Conservation (phyloP, 2,888 invertebrate genomes). For the Pycnomerus fuliginosus region DNA sequence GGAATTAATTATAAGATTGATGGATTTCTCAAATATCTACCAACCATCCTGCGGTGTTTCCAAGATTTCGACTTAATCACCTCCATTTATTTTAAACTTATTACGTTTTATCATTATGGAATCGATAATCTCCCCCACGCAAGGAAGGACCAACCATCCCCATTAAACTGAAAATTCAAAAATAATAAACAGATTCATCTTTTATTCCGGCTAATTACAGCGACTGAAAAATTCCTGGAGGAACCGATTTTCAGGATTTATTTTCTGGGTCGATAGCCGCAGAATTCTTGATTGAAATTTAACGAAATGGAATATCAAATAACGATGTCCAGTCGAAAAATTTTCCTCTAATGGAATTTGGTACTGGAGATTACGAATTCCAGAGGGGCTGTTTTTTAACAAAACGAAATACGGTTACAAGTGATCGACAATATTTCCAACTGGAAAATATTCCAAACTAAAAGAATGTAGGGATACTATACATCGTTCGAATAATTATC, state of each 20-base stretch:
- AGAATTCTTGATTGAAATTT: slow-evolving; percentile 39
- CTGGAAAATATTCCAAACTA: slow-evolving; percentile 1
- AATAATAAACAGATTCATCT: slow-evolving; percentile 12
- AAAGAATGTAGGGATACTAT: neutral
- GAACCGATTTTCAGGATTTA: slow-evolving; percentile 8
- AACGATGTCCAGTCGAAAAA: slow-evolving; percentile 41
- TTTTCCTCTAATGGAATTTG: slow-evolving; percentile 45
- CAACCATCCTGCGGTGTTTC: slow-evolving; percentile 36
- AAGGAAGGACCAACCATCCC: slow-evolving; percentile 5
- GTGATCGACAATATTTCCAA: slow-evolving; percentile 15
- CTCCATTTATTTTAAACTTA: slow-evolving; percentile 24
- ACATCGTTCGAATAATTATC: neutral
- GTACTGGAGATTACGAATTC: slow-evolving; percentile 47
- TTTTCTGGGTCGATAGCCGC: slow-evolving; percentile 19
- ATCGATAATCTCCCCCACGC: slow-evolving; percentile 17
- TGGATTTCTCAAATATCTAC: slow-evolving; percentile 48
- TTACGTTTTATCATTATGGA: slow-evolving; percentile 21
- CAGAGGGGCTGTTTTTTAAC: slow-evolving; percentile 37
- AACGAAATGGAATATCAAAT: slow-evolving; percentile 42
- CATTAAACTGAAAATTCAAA: slow-evolving; percentile 5
- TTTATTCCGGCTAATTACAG: slow-evolving; percentile 16
- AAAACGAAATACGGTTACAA: slow-evolving; percentile 31
- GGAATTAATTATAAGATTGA: slow-evolving; percentile 57
- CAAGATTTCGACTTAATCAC: slow-evolving; percentile 41
- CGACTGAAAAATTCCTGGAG: slow-evolving; percentile 13